These are phyloP conservation scores for Caiman crocodilus DNA, from an alignment of 2,797 vertebrate species.

Conservation along the genomic window DNA sequence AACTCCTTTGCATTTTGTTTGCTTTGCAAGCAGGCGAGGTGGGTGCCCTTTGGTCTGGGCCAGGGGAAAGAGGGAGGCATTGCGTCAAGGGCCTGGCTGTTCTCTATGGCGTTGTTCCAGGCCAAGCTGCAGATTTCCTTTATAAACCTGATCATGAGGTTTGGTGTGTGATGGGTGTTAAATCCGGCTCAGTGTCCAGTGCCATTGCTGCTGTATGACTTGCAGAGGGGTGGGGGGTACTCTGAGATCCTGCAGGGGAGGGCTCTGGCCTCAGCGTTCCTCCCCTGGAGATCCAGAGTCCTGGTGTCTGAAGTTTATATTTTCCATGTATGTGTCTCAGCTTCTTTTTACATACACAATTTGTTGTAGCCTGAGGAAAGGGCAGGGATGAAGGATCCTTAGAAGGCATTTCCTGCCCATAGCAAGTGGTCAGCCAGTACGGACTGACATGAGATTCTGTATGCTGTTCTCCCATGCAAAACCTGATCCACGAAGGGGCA, in stretches of 20 bases:
- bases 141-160: not conserved
- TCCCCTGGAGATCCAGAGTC: not conserved
- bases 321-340: no score
- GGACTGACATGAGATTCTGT: no score
- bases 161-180: not conserved
- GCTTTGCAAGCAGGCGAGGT: not conserved
- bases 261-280: not conserved
- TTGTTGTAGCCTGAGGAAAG: not conserved
- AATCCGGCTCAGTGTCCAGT: not conserved
- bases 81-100: not conserved
- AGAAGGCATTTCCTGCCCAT: not conserved
- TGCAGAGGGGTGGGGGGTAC: not conserved
- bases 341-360: no score
- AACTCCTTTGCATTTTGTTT: not conserved
- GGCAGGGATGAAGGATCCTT: not conserved
- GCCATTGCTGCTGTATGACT: not conserved
- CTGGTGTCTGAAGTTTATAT: not conserved
- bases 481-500: no score
- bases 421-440: not conserved
- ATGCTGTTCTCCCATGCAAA: no score
- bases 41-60: not conserved
- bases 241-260: no score
- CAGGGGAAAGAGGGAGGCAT: not conserved
- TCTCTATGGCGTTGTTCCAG: not conserved
- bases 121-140: not conserved